These are phyloP conservation scores for Unio delphinus DNA, from an alignment of 2,888 invertebrate species.

Conservation along the genomic window DNA sequence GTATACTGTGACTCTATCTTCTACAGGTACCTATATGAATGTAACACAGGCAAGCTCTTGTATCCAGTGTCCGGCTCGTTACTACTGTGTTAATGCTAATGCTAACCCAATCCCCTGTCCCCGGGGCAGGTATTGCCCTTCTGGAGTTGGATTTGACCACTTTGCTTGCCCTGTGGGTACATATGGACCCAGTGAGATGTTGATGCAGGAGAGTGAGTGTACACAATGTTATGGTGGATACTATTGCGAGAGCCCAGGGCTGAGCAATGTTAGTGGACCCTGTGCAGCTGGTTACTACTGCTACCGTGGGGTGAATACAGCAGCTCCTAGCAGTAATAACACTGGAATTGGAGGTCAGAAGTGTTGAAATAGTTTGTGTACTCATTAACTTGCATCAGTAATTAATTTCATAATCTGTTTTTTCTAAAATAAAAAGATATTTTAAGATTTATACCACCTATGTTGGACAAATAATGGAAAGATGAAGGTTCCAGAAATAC, in stretches of 20 bases:
- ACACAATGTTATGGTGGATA: conserved; percentile 57
- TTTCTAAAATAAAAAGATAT: too few relatives aligned
- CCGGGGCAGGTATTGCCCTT: conserved; percentile 61
- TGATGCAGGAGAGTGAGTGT: conserved; percentile 50
- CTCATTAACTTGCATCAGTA: too few relatives aligned
- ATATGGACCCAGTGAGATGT: conserved; percentile 53
- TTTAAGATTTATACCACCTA: too few relatives aligned
- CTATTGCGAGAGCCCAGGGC: conserved; percentile 55
- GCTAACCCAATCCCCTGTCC: conserved; percentile 61
- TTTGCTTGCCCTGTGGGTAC: conserved; percentile 63
- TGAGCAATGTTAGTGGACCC: conserved; percentile 41
- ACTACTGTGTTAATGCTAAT: conserved; percentile 66
- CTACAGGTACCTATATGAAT: conserved; percentile 67
- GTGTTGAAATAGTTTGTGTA: too few relatives aligned
- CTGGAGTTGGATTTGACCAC: conserved; percentile 63
- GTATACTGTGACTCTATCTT: neutral
- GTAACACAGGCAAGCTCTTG: conserved; percentile 61
- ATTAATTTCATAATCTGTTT: too few relatives aligned
- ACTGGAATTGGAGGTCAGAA: conserved; percentile 65
- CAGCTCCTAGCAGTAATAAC: conserved; percentile 59
- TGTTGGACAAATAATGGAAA: too few relatives aligned
- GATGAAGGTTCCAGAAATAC: too few relatives aligned
- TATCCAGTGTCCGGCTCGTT: conserved; percentile 63
- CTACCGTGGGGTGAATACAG: conserved; percentile 55
- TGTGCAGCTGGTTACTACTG: conserved; percentile 62